Base-by-base conservation (phyloP, 2,888 invertebrate species). In the Drosophila neoperkinsi region DNA sequence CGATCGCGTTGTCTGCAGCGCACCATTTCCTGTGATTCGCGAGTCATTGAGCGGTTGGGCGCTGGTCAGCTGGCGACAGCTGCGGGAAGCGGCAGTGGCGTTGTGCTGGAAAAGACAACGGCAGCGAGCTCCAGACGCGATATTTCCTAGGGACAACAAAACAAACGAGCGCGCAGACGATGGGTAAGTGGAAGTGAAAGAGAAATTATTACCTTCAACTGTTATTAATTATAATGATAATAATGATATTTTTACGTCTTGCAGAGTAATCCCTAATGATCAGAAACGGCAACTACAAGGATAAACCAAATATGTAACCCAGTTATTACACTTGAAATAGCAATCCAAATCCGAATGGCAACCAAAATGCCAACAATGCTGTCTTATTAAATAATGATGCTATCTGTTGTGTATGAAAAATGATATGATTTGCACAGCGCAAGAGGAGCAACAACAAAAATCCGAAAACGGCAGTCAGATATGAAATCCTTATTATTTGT, bases 1-100 rank as follows among this genome's bases (percentile, higher is more conserved):
- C 95, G 98, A 82, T 94, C 87, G 25, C 87, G 87, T 25, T 87
- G 89, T 34, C 56, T 87, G 50, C 90, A 89, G 38, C 79, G 87
- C 3, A 88, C 87, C 4, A 90, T 90, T 33, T 88, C 87, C 28
- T 88, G 87, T 57, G 87, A 90, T 74, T 89, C 87, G 31, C 90
- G 87, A 28, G 88, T 87, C 13, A 73, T 87, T 33, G 87, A 87
- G 21, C 79, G 90, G 3, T 57, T 88, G 38, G 77, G 86, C 7
- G 55, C 50, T 31, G 73, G 53, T 2, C 50, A 46, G 46, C 46
- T 46, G 46, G 25, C 66, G 16, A 46, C 70, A 13, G 41, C 71
- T 3, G 59, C 71, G 51, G 61, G 28, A 11, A 50, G 49, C 28
- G 50, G 31, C 13, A 34, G 50, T 11, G 28, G 38, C 16, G 25